Evolutionary conservation across 2,888 invertebrate species (phyloP).

Genomic region (Ellobium chinense): DNA sequence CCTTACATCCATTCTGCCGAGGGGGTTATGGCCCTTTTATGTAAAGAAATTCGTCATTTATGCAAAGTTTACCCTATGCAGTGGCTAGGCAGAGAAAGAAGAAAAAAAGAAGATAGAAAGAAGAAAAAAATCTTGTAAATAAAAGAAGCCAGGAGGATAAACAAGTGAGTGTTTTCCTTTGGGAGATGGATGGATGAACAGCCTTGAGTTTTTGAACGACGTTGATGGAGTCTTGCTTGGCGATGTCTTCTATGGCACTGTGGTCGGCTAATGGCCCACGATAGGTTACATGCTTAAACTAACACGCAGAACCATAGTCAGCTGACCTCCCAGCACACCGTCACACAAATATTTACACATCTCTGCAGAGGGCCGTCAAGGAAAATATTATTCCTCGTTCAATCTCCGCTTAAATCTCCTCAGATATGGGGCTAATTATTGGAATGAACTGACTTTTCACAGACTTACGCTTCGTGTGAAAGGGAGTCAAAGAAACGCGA

Average conservation of each 20-base stretch:
- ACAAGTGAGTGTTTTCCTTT: not conserved
- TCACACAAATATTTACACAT: not conserved
- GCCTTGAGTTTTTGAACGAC: not conserved
- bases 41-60: constrained; percentile 2
- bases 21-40: not conserved
- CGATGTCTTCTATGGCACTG: not conserved
- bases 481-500: too few relatives aligned
- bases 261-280: not conserved
- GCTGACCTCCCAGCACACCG: not conserved
- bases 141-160: not conserved
- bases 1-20: not conserved
- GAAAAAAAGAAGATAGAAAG: not conserved
- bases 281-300: not conserved
- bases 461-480: too few relatives aligned
- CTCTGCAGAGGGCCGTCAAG: not conserved
- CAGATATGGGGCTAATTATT: too few relatives aligned
- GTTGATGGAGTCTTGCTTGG: not conserved
- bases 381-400: constrained; percentile 1
- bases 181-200: not conserved
- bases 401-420: not conserved
- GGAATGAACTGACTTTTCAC: too few relatives aligned
- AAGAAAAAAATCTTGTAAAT: not conserved
- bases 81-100: not conserved
- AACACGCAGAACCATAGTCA: not conserved
- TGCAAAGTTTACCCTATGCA: not conserved